Conservation (phyloP, 2,797 vertebrate species). For the Chromis chromis region DNA sequence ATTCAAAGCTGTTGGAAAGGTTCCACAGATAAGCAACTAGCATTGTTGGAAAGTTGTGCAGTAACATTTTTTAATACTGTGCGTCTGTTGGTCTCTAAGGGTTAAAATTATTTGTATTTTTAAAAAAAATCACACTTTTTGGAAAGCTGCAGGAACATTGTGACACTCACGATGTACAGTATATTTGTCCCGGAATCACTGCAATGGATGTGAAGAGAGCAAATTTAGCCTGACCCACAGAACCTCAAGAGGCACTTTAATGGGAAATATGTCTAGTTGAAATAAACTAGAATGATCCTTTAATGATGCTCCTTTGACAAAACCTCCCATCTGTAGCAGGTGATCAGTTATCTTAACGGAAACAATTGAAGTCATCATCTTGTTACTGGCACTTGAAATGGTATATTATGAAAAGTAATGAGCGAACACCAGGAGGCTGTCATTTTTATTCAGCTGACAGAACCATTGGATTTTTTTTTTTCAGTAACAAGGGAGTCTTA, state of each 20-base stretch:
- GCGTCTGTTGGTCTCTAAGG: too few species aligned
- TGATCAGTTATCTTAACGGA: constrained; percentile 34
- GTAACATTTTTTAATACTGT: too few species aligned
- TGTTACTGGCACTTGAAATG: not conserved
- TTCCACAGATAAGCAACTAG: too few species aligned
- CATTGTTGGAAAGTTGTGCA: too few species aligned
- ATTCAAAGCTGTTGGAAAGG: too few species aligned
- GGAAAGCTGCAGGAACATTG: too few species aligned
- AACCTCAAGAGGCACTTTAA: not conserved
- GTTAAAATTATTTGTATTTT: too few species aligned
- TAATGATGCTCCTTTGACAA: not conserved
- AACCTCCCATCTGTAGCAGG: constrained; percentile 13
- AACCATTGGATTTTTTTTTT: constrained; percentile 32
- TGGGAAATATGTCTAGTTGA: not conserved
- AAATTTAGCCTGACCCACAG: not conserved
- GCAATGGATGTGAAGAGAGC: not conserved
- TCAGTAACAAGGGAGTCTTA: constrained; percentile 14
- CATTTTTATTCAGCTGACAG: constrained; percentile 30
- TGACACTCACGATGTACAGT: too few species aligned
- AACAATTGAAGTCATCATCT: constrained; percentile 32
- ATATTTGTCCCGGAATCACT: too few species aligned
- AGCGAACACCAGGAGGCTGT: constrained; percentile 15
- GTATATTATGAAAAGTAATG: constrained; percentile 19
- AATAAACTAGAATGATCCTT: not conserved
- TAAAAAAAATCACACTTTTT: too few species aligned